Base-by-base conservation (phyloP, 2,113 vertebrate species). In the Emydura subglobosa region DNA sequence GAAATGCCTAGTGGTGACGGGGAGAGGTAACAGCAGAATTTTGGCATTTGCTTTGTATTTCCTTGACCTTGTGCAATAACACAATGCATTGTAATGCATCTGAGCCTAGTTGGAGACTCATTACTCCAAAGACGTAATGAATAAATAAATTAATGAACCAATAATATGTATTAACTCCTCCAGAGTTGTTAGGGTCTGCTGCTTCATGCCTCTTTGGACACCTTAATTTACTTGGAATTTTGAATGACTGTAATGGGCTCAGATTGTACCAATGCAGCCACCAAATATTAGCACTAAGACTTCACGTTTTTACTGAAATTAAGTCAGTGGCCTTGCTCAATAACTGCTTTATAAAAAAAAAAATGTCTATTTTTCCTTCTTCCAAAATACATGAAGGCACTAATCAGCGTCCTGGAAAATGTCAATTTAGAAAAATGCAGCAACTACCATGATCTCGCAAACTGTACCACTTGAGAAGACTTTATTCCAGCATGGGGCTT, bases 21-120 rank as follows among this genome's bases (percentile, higher is more conserved):
- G 54, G 51, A 83, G 93, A 96, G 96, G 92, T 83, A 82, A 95
- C 91, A 94, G 86, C 95, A 97, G 57, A 86, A 91, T 96, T 92
- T 86, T 97, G 95, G 93, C 97, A 96, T 5, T 53, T 0, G 0
- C 50, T 8, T 51, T 1, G 0, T 90, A 82, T 10, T 12, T 87
- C 94, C 93, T 92, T 11, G 39, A 47, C 80, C 21, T 81, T 47
- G 94, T 6, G 85, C 93, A 95, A 94, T 59, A 86, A 80, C 59
- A 76, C 16, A 92, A 92, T 94, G 84, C 91, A 83, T 91, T 34
- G 87, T 44, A 0, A 17, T 27, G 88, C 92, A 93, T 50, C n/a
- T 4, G 1, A 93, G 95, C 85, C 93, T 93, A 88, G 87, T 87
- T 80, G 81, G 87, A 85, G 88, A 87, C 88, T 95, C 95, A 59